Conservation (phyloP, 2,888 invertebrate genomes). For the Leucania comma region DNA sequence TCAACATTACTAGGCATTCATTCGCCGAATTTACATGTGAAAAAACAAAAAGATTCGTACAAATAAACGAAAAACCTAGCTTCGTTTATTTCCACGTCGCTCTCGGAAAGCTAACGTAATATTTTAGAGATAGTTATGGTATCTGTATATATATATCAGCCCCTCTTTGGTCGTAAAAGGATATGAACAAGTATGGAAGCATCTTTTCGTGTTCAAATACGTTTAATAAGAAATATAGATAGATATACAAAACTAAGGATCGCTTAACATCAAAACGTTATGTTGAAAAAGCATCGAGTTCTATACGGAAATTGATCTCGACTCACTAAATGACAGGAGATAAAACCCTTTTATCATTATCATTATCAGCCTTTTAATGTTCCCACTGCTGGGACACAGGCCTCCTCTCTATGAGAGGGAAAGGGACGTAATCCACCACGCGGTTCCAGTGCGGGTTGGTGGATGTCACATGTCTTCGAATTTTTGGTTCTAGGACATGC, state of each 20-base stretch:
- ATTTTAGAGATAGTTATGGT: constrained; percentile 45
- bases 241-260: constrained; percentile 6
- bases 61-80: constrained; percentile 9
- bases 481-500: no score
- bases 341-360: no score
- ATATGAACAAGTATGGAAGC: constrained; percentile 40
- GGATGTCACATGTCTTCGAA: no score
- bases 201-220: constrained; percentile 33
- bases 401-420: no score
- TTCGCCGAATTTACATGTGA: constrained; percentile 43
- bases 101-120: constrained; percentile 42
- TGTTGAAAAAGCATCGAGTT: background rate
- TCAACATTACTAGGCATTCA: constrained; percentile 46
- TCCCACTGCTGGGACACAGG: no score
- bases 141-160: constrained; percentile 39
- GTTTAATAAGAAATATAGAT: constrained; percentile 18
- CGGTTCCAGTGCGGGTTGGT: no score
- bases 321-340: no score
- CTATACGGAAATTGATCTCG: no score
- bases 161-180: constrained; percentile 43
- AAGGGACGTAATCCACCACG: no score
- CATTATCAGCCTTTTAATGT: no score
- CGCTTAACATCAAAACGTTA: background rate
- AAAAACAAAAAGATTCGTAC: constrained; percentile 42
- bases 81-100: constrained; percentile 33